Evolutionary conservation across 2,113 vertebrate species (phyloP), one percentile per base, ranked within the genome.

Genomic region (Erythrocebus patas): DNA sequence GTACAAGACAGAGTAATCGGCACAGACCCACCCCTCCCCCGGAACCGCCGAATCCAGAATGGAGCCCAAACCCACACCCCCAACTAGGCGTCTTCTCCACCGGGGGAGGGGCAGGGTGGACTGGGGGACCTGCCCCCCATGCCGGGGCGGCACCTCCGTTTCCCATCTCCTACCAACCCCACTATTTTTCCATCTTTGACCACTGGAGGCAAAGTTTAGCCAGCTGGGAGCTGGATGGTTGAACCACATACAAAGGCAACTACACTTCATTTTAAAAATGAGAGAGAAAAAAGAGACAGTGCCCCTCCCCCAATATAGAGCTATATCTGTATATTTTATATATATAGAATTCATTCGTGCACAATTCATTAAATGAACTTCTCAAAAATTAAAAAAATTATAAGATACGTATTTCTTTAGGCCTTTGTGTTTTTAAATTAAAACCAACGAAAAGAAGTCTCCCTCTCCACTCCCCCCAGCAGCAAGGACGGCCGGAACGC

Each of bases 201-300:
- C 96, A 59, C 95, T 95, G 97, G 98, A 98, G 98, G 98, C 98
- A 98, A 98, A 98, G 98, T 98, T 99, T 98, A 99, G 98, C 98
- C 99, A 99, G 99, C 98, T 98, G 98, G 98, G 98, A 98, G 98
- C 99, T 99, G 99, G 98, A 98, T 98, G 95, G 96, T 79, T 97
- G 97, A 97, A 97, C 98, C 97, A 97, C 96, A 92, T 95, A 97
- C 97, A 94, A 96, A 94, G 96, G 96, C 87, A 96, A 96, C 70
- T 4, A 98, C 98, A 98, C 97, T 98, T 98, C 98, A 98, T 98
- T 92, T 97, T 98, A 97, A 98, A 98, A 99, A 98, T 98, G 98
- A 98, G 97, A 98, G 98, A 98, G 75, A 93, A 95, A 97, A 98
- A 88, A 95, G 70, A 94, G 93, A 97, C 98, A 98, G 98, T 88